phyloP scores from a whole-genome alignment of 2,888 invertebrate genomes.

The Tanytarsus gracilentus region DNA sequence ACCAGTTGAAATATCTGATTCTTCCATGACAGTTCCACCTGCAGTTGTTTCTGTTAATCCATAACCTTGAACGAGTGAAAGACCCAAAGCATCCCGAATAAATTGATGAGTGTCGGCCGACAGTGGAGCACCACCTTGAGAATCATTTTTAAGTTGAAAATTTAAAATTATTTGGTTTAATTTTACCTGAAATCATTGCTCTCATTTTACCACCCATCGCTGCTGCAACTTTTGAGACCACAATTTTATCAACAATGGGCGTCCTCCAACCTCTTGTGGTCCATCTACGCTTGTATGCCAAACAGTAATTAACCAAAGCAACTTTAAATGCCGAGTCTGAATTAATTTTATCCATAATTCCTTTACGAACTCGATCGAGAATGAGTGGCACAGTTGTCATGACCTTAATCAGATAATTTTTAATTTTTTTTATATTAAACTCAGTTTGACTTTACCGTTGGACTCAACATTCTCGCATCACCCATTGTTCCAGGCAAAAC shows the following conservation, averaged over 20 bases:
- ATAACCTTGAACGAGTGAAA: conserved; percentile 80
- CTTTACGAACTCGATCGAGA: conserved; percentile 94
- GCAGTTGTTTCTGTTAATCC: conserved; percentile 96
- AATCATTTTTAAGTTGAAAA: background rate
- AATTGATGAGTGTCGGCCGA: conserved; percentile 96
- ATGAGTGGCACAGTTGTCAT: conserved; percentile 97
- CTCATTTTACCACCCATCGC: conserved; percentile 85
- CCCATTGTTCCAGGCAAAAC: conserved; percentile 92
- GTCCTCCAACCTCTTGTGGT: conserved; percentile 72
- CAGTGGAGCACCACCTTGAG: too few species aligned
- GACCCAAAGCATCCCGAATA: conserved; percentile 83
- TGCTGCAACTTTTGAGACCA: conserved; percentile 44
- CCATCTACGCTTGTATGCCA: conserved; percentile 85
- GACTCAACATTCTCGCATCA: conserved; percentile 81
- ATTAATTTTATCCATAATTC: conserved; percentile 87
- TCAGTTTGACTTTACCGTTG: too few species aligned
- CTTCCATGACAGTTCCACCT: conserved; percentile 70
- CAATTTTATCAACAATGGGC: conserved; percentile 57
- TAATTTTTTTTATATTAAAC: too few species aligned
- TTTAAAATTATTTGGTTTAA: background rate
- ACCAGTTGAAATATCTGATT: conserved; percentile 51
- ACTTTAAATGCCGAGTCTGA: conserved; percentile 68
- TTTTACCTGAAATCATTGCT: conserved; percentile 78
- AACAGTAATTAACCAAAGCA: conserved; percentile 87
- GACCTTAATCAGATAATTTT: too few species aligned